Evolutionary conservation across 2,888 invertebrate species (phyloP).

Genomic region (Rotaria socialis): DNA sequence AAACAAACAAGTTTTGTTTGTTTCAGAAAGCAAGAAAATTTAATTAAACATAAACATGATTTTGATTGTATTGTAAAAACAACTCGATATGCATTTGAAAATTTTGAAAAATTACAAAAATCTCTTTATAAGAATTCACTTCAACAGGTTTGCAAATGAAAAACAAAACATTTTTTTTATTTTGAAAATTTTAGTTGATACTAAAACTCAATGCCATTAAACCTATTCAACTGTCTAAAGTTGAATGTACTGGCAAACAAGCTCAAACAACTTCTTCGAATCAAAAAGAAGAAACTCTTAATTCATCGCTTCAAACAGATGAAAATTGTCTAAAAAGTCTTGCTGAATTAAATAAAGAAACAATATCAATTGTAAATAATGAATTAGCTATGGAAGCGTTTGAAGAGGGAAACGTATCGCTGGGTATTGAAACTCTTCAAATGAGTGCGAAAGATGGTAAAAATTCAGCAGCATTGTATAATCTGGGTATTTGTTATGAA

Average conservation of each 20-base stretch:
- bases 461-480: constrained; percentile 16
- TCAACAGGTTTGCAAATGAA: neutral
- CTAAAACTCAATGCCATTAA: neutral
- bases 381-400: neutral
- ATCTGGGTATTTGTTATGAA: neutral
- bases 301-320: neutral
- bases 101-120: neutral
- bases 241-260: neutral
- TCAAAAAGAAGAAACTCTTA: neutral
- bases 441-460: neutral
- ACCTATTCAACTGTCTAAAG: neutral
- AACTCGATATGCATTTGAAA: neutral
- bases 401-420: neutral
- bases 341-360: neutral
- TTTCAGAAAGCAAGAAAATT: neutral
- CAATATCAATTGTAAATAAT: neutral
- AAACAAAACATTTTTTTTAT: neutral
- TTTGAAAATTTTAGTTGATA: neutral
- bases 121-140: neutral
- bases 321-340: neutral
- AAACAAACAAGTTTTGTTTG: neutral
- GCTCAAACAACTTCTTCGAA: neutral
- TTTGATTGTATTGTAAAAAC: neutral
- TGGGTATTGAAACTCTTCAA: constrained; percentile 5
- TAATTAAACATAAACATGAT: neutral